A percentile compares a stretch with the other conserved stretches of the same genome.
Evolutionary conservation across 1,140 invertebrate species (phyloP).

Genomic region (Lycorma delicatula): DNA sequence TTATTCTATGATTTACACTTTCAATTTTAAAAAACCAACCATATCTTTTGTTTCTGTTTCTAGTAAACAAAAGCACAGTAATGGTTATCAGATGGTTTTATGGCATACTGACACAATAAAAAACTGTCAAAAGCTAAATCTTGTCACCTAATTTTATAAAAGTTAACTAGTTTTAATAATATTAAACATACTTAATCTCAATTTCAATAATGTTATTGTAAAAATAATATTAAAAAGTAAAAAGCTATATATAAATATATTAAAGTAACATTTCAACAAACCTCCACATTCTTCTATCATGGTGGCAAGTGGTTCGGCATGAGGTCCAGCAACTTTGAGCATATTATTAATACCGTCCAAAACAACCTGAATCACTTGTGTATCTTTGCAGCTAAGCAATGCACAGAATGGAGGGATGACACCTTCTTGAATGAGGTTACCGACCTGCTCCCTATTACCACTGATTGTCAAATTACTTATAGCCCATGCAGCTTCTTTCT

Average conservation of each 20-base stretch:
- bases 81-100: no score
- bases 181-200: neutral
- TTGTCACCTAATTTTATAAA: neutral
- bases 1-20: no score
- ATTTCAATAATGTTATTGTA: neutral
- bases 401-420: slow-evolving; percentile 88
- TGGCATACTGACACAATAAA: no score
- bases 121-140: slow-evolving; percentile 3
- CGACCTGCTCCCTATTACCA: slow-evolving; percentile 84
- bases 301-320: slow-evolving; percentile 69
- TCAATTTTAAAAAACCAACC: no score
- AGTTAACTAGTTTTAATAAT: neutral
- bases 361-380: slow-evolving; percentile 81
- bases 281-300: slow-evolving; percentile 88
- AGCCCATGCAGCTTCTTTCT: slow-evolving; percentile 99
- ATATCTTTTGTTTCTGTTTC: no score
- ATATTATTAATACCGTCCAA: slow-evolving; percentile 89
- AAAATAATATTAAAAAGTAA: neutral
- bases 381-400: slow-evolving; percentile 80
- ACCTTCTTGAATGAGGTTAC: slow-evolving; percentile 75
- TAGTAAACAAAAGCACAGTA: no score
- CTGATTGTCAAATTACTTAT: slow-evolving; percentile 98
- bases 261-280: slow-evolving; percentile 20
- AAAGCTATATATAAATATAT: neutral
- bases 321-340: slow-evolving; percentile 69